Conservation (phyloP, 2,888 invertebrate species). For the Drosophila nigricruria region DNA sequence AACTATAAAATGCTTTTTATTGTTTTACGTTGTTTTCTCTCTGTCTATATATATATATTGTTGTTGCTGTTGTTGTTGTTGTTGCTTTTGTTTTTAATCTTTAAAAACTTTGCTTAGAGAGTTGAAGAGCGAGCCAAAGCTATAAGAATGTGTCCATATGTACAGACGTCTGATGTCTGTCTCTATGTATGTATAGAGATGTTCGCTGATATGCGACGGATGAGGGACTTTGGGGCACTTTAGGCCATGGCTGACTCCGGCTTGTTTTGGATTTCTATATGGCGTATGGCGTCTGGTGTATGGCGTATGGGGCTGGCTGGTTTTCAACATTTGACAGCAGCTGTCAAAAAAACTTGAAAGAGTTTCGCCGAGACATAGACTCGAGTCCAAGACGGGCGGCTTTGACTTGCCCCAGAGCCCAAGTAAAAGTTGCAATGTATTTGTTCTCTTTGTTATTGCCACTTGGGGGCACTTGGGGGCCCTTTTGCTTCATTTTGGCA, state of each 20-base stretch:
- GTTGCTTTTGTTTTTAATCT: constrained; percentile 29
- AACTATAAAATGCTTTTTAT: constrained; percentile 80
- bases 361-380: constrained; percentile 76
- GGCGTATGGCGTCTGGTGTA: constrained; percentile 22
- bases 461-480: constrained; percentile 58
- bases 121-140: constrained; percentile 49
- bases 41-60: constrained; percentile 1
- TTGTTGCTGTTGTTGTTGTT: neutral
- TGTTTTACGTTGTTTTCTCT: constrained; percentile 62
- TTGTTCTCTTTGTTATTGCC: constrained; percentile 74
- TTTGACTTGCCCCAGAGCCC: constrained; percentile 50
- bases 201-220: constrained; percentile 63
- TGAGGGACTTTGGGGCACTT: constrained; percentile 53
- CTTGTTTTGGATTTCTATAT: constrained; percentile 76
- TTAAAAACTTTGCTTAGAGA: constrained; percentile 73
- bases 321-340: constrained; percentile 81
- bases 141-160: constrained; percentile 35
- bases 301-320: constrained; percentile 53
- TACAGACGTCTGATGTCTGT: neutral
- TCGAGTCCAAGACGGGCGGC: constrained; percentile 47
- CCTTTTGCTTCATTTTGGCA: constrained; percentile 39
- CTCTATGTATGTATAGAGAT: constrained; percentile 53
- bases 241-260: constrained; percentile 66
- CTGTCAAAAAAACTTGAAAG: constrained; percentile 80
- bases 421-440: constrained; percentile 73